A percentile compares a stretch with the other conserved stretches of the same genome.
These are phyloP conservation scores for Junco hyemalis DNA, from an alignment of 2,113 vertebrate species.

Conservation along the genomic window DNA sequence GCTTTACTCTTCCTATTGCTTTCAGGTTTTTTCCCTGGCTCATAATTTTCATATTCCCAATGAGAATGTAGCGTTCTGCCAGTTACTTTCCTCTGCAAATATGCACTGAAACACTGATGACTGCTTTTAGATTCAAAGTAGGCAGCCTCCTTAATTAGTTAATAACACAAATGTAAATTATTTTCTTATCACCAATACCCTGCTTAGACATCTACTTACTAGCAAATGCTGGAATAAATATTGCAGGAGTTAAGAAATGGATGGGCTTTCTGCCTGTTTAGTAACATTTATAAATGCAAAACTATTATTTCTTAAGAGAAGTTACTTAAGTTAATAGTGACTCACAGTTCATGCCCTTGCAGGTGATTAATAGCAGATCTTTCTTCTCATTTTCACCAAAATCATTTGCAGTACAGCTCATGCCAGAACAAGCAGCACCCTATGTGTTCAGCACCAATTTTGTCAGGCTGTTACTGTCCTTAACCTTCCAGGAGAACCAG, in stretches of 20 bases:
- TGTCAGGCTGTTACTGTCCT: not conserved
- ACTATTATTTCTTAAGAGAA: not conserved
- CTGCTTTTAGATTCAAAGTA: conserved; percentile 28
- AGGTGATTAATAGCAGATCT: not conserved
- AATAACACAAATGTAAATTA: conserved; percentile 10
- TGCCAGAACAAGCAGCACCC: not conserved
- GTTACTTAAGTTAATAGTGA: not conserved
- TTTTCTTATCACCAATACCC: not conserved
- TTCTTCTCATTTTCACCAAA: not conserved
- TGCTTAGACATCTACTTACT: not conserved
- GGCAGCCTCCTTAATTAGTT: not conserved
- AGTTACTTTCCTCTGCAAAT: conserved; percentile 8
- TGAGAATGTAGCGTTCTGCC: conserved; percentile 14
- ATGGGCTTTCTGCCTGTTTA: not conserved
- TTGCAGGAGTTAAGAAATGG: not conserved
- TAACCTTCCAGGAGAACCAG: conserved; percentile 7
- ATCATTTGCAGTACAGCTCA: not conserved
- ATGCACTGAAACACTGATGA: conserved; percentile 4
- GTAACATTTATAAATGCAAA: conserved; percentile 1
- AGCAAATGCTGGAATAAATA: conserved; percentile 33
- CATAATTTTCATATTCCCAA: conserved; percentile 18
- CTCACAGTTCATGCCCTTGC: not conserved
- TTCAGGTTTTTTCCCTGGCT: not conserved
- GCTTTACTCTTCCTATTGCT: not conserved
- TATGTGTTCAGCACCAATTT: not conserved